Base-by-base conservation (phyloP, 53 echinoderm and acorn worm species). In the Antedon mediterranea region DNA sequence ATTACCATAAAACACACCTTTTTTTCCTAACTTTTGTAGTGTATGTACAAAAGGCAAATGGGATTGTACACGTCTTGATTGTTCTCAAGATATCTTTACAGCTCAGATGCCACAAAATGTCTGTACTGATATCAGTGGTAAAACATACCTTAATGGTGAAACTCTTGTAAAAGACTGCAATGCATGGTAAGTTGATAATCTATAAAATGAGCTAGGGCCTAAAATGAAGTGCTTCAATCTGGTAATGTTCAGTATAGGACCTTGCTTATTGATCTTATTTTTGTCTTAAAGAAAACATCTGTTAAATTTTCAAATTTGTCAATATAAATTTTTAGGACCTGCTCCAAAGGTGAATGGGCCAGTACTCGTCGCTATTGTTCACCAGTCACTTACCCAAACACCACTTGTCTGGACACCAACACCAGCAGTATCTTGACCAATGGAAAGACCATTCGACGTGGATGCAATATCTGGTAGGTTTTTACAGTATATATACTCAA, bases 31-130 rank as follows among this genome's bases (percentile, higher is more conserved):
- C 23, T 57, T 57, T 73, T 29, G 30, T 32, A 87, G 87, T 34
- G 84, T 87, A 15, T 87, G 87, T 71, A 87, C 87, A 3, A 79
- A 43, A 37, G 81, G 83, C 44, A 87, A 87, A 43, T 87, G 87
- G 87, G 87, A 87, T 31, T 87, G 87, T 71, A 83, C 87, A 20
- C 30, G 72, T 13, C 71, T 79, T 43, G 28, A 44, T 0, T 87
- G 87, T 44, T 28, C 28, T 6, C 57, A 32, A 14, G 73, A 76
- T 0, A 72, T 43, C 34, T 23, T 81, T 18, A 11, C 3, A 0
- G 71, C 28, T 28, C 79, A 81, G 32, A 43, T 79, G 3, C 0
- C 0, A 18, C 81, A 26, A 71, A 76, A 81, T 27, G 77, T 79
- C 71, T 85, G 85, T 71, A 85, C 81, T 34, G 43, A 71, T 34